Evolutionary conservation across 2,797 vertebrate species (phyloP).

Genomic region (Lindbergichthys nudifrons): DNA sequence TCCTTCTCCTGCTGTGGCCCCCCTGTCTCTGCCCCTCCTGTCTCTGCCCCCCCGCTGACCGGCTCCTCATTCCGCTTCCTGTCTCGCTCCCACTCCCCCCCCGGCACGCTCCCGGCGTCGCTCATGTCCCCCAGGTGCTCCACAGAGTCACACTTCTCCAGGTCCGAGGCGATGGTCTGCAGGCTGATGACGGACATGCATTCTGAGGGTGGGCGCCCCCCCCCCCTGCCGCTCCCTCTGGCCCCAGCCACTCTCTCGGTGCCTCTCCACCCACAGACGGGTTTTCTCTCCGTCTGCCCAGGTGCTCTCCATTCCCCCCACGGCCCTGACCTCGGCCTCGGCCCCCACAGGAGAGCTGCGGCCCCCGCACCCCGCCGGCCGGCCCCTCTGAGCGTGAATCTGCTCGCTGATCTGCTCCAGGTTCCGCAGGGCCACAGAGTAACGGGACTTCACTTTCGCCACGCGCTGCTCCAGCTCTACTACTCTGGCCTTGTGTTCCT

Average conservation of each 20-base stretch:
- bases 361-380: constrained; percentile 60
- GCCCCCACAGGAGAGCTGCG: constrained; percentile 89
- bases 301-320: constrained; percentile 62
- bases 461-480: constrained; percentile 87
- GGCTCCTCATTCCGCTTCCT: constrained; percentile 56
- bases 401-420: constrained; percentile 95
- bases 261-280: constrained; percentile 80
- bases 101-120: constrained; percentile 83
- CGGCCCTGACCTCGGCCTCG: constrained; percentile 77
- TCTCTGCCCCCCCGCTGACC: not conserved
- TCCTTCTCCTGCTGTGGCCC: constrained; percentile 32
- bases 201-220: constrained; percentile 76
- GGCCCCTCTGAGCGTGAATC: constrained; percentile 87
- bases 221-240: constrained; percentile 69
- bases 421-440: constrained; percentile 90
- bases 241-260: constrained; percentile 79
- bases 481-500: constrained; percentile 93
- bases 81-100: constrained; percentile 63
- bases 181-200: constrained; percentile 89
- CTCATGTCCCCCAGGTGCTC: constrained; percentile 88
- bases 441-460: constrained; percentile 88
- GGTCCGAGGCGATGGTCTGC: constrained; percentile 91
- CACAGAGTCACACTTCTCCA: constrained; percentile 93
- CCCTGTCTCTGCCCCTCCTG: not conserved
- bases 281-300: constrained; percentile 83